Conservation (phyloP, 2,113 vertebrate species). For the Solenodon paradoxus region DNA sequence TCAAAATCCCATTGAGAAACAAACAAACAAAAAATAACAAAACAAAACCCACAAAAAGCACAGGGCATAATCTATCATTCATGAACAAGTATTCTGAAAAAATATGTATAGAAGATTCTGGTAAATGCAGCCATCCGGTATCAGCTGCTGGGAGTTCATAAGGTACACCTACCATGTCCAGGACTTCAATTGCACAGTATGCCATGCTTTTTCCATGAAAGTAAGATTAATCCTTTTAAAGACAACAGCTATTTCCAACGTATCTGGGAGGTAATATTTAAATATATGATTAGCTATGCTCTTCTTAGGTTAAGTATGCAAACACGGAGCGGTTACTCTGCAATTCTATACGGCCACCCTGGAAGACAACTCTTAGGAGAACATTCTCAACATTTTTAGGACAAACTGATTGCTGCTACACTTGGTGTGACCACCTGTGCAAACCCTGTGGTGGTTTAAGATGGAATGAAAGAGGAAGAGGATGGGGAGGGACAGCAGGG, state of each 20-base stretch:
- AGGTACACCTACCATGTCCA: neutral
- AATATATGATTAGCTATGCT: neutral
- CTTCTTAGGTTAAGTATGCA: neutral
- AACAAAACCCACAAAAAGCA: too few relatives aligned
- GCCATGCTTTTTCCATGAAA: neutral
- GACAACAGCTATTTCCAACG: slow-evolving; percentile 25
- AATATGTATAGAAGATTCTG: neutral
- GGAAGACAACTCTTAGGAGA: neutral
- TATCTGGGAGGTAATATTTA: neutral
- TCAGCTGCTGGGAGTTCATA: neutral
- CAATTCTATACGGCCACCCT: neutral
- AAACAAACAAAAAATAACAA: too few relatives aligned
- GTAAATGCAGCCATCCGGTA: neutral
- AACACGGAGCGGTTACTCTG: neutral
- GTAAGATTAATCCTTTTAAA: slow-evolving; percentile 32
- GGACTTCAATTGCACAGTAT: slow-evolving; percentile 14
- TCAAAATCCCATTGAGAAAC: slow-evolving; percentile 32
- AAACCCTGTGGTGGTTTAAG: neutral
- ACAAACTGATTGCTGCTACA: neutral
- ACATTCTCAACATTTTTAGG: neutral
- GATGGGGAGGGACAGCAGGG: rapidly evolving
- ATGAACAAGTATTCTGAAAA: neutral
- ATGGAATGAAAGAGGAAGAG: neutral
- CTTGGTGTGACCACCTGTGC: neutral
- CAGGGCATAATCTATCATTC: neutral